A percentile compares a stretch with the other conserved stretches of the same genome.
phyloP scores from a whole-genome alignment of 2,113 vertebrate species.

The Pleuronectes platessa region DNA sequence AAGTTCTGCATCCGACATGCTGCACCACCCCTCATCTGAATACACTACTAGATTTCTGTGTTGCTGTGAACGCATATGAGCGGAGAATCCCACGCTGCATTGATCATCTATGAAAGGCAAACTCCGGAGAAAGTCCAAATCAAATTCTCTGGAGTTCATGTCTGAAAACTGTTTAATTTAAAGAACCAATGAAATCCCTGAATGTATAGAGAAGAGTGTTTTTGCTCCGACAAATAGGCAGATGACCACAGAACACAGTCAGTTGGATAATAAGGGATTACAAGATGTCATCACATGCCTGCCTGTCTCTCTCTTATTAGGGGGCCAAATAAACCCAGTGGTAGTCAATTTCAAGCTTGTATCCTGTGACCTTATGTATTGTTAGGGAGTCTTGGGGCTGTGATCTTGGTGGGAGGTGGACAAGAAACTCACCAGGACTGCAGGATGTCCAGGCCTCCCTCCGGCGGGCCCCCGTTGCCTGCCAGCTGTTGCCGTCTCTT shows the following conservation, averaged over 20 bases:
- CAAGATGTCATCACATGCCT: neutral
- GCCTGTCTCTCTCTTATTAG: slow-evolving; percentile 2
- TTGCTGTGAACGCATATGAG: too few relatives aligned
- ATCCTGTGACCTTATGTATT: slow-evolving; percentile 54
- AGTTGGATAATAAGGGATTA: neutral
- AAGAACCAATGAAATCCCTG: neutral
- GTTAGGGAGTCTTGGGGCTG: slow-evolving; percentile 22
- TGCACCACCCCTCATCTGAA: too few relatives aligned
- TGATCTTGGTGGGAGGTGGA: slow-evolving; percentile 53
- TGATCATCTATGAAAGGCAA: too few relatives aligned
- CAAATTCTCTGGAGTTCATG: too few relatives aligned
- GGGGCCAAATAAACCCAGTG: slow-evolving; percentile 27
- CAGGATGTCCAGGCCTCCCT: slow-evolving; percentile 94
- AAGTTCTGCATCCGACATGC: too few relatives aligned
- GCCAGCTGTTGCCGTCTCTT: slow-evolving; percentile 97
- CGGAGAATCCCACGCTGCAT: too few relatives aligned
- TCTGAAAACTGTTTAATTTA: neutral
- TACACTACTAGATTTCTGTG: too few relatives aligned
- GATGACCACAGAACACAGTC: neutral
- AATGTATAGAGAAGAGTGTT: neutral
- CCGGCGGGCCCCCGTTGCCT: slow-evolving; percentile 92
- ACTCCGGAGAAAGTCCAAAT: too few relatives aligned
- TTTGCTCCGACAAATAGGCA: neutral
- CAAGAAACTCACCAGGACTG: slow-evolving; percentile 87
- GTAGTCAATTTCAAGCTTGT: slow-evolving; percentile 41